Evolutionary conservation across 1,140 invertebrate genomes (phyloP), one percentile per base, ranked within the genome.

Genomic region (Cataglyphis hispanica): DNA sequence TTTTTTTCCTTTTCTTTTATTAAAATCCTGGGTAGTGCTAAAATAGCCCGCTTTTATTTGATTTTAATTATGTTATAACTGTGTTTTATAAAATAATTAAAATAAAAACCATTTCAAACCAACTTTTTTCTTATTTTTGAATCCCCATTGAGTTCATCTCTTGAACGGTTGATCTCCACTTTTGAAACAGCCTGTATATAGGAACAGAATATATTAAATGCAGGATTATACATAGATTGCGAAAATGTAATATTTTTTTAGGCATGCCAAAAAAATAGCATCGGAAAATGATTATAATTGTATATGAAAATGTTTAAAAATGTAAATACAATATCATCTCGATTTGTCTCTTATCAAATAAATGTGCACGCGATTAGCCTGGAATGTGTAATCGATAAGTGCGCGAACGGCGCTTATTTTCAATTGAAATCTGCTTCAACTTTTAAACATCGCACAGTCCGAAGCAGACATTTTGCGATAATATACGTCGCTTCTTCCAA

Each of bases 311-410:
- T 16, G 60, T 27, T 63, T 63, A 31, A 63, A 31, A 63, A 34
- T 34, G 22, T 27, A 3, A 63, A 31, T 16, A 27, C 60, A 63
- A 63, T 31, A 27, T 63, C 16, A 19, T 63, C 60, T 16, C 13
- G n/a, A 67, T 67, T 11, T 7, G 11, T 43, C 8, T 46, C 22
- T 19, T 22, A 64, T 67, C 1, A 56, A 67, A 69, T 16, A 37
- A 78, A 80, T 56, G 67, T 34, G n/a, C 34, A 19, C 37, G 56
- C 43, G 27, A 78, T 31, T 56, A 56, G n/a, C 10, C 3, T 5
- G n/a, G 31, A 61, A 76, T 7, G 10, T 31, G 31, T 19, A 19
- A 46, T 46, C 11, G 40, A 34, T 10, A 64, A 64, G 13, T 43
- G 31, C 4, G 60, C 11, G 61, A 22, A 50, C 10, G 58, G 22